Base-by-base conservation (phyloP, 2,888 invertebrate genomes). In the Rhaphigaster nebulosa region DNA sequence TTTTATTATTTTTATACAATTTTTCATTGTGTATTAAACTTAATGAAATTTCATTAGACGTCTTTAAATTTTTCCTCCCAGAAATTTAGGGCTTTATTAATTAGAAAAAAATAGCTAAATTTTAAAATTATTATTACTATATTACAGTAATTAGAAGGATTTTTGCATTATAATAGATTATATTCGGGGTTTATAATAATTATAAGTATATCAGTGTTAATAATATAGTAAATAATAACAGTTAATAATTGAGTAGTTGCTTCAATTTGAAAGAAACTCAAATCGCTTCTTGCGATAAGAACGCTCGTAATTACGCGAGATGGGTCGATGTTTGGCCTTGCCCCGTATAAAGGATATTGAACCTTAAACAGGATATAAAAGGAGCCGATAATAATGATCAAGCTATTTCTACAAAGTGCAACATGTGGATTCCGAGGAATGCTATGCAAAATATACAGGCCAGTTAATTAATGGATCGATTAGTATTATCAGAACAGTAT, bases 351-450 rank as follows among this genome's bases (percentile, higher is more conserved):
- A 76, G 70, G 70, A 8, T 34, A 38, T 38, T 76, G 34, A 76
- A 76, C 70, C 70, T 23, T 60, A 76, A 76, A 76, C 70, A 76
- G 70, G 70, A 76, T 76, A 76, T 20, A 23, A 76, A 38, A 38
- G 3, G 1, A 29, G 0, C 8, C 18, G 2, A 70, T 34, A 76
- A 76, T 38, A 76, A 20, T 76, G 70, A 76, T 38, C n/a, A 38
- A 76, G 70, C 70, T 76, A 10, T 34, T 76, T 76, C 29, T 76
- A 23, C 0, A 76, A 76, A 38, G 38, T 76, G 70, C 70, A 34
- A 76, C 20, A 34, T 76, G 20, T 76, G 34, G 23, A 76, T 76
- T 76, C 6, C 29, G 0, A 15, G 29, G 29, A 29, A 3, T n/a
- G 12, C 10, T n/a, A 29, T 18, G 18, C 29, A 34, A 76, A 76